phyloP scores from a whole-genome alignment of 2,888 invertebrate species.

The Eretmocerus hayati region DNA sequence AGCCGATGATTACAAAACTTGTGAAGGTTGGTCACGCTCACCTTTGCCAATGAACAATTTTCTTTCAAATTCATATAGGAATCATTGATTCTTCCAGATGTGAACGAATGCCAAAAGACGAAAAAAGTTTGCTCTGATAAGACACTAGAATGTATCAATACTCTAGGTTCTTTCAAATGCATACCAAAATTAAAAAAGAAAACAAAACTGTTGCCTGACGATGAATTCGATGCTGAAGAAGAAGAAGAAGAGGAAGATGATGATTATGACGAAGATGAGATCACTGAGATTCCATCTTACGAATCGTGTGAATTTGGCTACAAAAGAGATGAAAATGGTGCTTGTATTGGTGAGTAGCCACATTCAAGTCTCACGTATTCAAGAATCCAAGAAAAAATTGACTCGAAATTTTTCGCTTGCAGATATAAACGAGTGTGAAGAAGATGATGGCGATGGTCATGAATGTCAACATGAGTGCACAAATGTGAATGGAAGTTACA shows the following conservation, averaged over 20 bases:
- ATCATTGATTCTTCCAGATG: constrained; percentile 43
- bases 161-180: constrained; percentile 47
- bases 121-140: constrained; percentile 27
- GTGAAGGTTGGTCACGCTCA: constrained; percentile 33
- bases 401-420: too few relatives aligned
- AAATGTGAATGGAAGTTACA: constrained; percentile 52
- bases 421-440: constrained; percentile 55
- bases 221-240: constrained; percentile 35
- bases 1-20: constrained; percentile 37
- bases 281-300: constrained; percentile 34
- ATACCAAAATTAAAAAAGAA: constrained; percentile 30
- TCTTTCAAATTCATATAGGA: background rate
- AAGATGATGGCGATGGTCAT: constrained; percentile 45
- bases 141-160: constrained; percentile 46
- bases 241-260: constrained; percentile 33
- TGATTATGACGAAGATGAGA: constrained; percentile 29
- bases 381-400: too few relatives aligned
- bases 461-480: constrained; percentile 54
- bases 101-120: constrained; percentile 55
- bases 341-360: constrained; percentile 42
- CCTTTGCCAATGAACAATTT: background rate
- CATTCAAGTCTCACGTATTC: too few relatives aligned
- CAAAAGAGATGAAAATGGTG: constrained; percentile 46
- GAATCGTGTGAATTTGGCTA: constrained; percentile 45
- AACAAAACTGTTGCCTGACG: constrained; percentile 34